A percentile compares a stretch with the other conserved stretches of the same genome.
These are phyloP conservation scores for Carettochelys insculpta DNA, from an alignment of 2,113 vertebrate species.

Conservation along the genomic window DNA sequence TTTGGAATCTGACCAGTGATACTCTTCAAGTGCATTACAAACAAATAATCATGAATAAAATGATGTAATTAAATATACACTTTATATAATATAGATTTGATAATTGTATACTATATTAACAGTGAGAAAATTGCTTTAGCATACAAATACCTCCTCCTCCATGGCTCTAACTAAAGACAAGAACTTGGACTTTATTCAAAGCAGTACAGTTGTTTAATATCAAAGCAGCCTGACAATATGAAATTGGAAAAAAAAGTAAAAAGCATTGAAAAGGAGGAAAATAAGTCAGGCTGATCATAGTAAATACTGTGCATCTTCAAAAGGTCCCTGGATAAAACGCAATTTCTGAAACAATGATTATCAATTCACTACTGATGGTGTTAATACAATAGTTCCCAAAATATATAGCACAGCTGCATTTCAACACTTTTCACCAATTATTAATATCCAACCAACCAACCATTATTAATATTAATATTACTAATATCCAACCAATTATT, in stretches of 20 bases:
- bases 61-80: background rate
- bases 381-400: background rate
- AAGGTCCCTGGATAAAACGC: background rate
- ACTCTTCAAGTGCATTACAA: slow-evolving; percentile 26
- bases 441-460: background rate
- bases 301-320: background rate
- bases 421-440: too few species aligned
- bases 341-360: background rate
- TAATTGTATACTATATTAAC: background rate
- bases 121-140: background rate
- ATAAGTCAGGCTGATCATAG: background rate
- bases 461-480: too few species aligned
- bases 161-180: background rate
- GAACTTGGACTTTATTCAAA: background rate
- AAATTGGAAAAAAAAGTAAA: slow-evolving; percentile 8
- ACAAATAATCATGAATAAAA: slow-evolving; percentile 13
- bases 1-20: slow-evolving; percentile 24
- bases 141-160: background rate
- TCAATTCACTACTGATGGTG: rapidly evolving
- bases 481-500: background rate
- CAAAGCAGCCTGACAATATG: background rate
- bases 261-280: background rate
- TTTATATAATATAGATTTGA: background rate
- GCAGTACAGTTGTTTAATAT: slow-evolving; percentile 7
- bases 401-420: too few species aligned